Conservation (phyloP, 2,113 vertebrate species). For the Leiothrix lutea region DNA sequence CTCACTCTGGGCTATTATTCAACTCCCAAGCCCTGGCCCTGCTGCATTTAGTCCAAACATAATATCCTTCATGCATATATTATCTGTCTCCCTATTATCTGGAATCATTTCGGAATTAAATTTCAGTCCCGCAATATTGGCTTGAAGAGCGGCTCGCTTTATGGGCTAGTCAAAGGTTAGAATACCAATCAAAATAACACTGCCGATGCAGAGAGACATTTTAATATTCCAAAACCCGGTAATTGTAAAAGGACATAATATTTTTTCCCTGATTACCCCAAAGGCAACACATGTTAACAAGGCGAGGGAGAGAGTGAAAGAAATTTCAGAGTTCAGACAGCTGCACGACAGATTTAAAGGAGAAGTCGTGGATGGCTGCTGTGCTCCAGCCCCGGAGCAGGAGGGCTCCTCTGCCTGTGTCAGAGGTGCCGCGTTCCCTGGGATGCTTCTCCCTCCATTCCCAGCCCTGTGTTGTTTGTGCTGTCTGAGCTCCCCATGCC, state of each 20-base stretch:
- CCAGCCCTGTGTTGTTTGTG: rapidly evolving
- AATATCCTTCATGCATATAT: slow-evolving; percentile 99
- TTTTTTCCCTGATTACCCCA: slow-evolving; percentile 91
- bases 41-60: slow-evolving; percentile 93
- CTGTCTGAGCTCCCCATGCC: background rate
- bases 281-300: slow-evolving; percentile 87
- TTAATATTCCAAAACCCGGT: slow-evolving; percentile 98
- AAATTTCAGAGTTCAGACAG: slow-evolving; percentile 81
- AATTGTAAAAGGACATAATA: slow-evolving; percentile 98
- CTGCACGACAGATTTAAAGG: slow-evolving; percentile 82
- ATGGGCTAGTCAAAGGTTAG: slow-evolving; percentile 99
- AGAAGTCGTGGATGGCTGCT: slow-evolving; percentile 56
- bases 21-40: slow-evolving; percentile 90
- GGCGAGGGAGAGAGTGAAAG: slow-evolving; percentile 82
- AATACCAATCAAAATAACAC: slow-evolving; percentile 98
- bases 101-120: slow-evolving; percentile 98
- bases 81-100: slow-evolving; percentile 99
- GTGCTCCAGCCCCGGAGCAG: background rate
- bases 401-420: background rate
- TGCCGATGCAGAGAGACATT: slow-evolving; percentile 95
- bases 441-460: background rate
- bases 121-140: slow-evolving; percentile 91
- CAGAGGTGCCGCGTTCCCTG: rapidly evolving
- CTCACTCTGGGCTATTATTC: slow-evolving; percentile 93
- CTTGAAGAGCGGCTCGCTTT: slow-evolving; percentile 87